phyloP scores from a whole-genome alignment of 2,888 invertebrate genomes.

The Malthinus seriepunctatus region DNA sequence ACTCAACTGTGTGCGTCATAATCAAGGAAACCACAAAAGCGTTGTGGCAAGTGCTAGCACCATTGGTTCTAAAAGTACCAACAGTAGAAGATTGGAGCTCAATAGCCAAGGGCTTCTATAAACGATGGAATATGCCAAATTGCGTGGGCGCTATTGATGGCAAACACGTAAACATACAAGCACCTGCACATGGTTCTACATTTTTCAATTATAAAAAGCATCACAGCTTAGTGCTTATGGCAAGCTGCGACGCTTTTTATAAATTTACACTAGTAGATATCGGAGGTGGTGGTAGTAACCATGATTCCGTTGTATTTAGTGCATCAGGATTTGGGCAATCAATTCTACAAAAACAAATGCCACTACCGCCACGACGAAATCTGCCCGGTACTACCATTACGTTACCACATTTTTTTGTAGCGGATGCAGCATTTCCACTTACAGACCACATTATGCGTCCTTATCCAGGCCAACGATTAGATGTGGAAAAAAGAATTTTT shows the following conservation, averaged over 20 bases:
- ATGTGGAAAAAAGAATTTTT: background rate
- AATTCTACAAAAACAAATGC: background rate
- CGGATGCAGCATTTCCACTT: background rate
- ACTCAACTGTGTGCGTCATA: background rate
- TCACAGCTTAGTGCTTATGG: conserved; percentile 26
- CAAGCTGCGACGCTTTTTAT: conserved; percentile 27
- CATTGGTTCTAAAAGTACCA: conserved; percentile 16
- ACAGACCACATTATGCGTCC: conserved; percentile 1
- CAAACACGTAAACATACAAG: conserved; percentile 9
- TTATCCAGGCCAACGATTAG: background rate
- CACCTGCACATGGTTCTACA: conserved; percentile 15
- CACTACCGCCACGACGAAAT: background rate
- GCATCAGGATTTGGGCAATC: background rate
- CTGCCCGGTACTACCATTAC: background rate
- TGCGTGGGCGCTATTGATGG: conserved; percentile 10
- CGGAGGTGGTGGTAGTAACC: conserved; percentile 22
- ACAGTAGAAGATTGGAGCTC: conserved; percentile 5
- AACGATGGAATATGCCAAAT: conserved; percentile 17
- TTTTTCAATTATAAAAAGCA: conserved; percentile 8
- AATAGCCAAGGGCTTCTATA: conserved; percentile 21
- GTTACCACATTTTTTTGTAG: conserved; percentile 1
- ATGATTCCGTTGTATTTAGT: background rate
- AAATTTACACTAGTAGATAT: conserved; percentile 27
- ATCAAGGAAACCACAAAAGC: background rate
- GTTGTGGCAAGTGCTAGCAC: conserved; percentile 8